Conservation (phyloP, 2,113 vertebrate species). For the Strix aluco region DNA sequence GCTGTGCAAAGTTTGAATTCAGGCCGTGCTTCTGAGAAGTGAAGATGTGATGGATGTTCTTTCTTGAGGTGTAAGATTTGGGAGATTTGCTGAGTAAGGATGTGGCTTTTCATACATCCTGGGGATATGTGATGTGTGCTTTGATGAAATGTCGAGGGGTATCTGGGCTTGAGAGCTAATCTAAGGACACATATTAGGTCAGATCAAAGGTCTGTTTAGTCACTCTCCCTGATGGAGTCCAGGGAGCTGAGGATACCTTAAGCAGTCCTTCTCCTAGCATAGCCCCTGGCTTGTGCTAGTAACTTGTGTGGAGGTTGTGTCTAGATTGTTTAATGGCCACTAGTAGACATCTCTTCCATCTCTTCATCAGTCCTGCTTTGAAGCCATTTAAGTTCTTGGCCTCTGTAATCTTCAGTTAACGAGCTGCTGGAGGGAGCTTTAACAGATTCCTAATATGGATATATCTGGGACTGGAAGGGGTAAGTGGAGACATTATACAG, state of each 20-base stretch:
- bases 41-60: neutral
- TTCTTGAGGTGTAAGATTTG: neutral
- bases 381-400: neutral
- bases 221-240: neutral
- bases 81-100: neutral
- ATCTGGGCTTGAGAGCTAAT: neutral
- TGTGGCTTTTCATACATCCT: neutral
- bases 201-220: neutral
- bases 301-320: neutral
- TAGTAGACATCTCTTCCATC: neutral
- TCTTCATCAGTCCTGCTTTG: neutral
- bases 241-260: neutral
- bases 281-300: neutral
- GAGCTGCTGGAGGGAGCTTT: neutral
- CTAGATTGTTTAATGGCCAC: neutral
- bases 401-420: neutral
- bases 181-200: neutral
- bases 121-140: neutral
- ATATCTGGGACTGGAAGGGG: neutral
- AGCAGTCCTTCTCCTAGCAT: neutral
- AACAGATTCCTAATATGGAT: neutral
- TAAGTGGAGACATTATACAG: neutral
- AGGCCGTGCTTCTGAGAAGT: neutral
- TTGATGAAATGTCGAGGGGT: neutral
- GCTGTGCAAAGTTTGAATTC: neutral